Conservation (phyloP, 2,113 vertebrate genomes). For the Tinamus guttatus region DNA sequence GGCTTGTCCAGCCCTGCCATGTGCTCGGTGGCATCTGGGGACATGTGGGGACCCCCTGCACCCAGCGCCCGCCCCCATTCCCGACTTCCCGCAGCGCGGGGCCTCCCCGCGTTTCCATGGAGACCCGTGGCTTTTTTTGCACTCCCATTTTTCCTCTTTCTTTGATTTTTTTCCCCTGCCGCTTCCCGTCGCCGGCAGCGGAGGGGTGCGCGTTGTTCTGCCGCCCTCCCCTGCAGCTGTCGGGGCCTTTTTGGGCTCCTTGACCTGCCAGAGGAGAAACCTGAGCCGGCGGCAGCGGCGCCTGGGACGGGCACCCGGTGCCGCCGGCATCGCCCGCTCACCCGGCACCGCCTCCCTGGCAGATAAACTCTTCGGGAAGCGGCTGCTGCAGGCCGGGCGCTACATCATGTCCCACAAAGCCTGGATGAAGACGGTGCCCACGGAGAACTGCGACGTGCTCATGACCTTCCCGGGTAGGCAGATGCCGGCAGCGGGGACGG, state of each 20-base stretch:
- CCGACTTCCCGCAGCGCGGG: background rate
- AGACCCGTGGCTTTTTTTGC: background rate
- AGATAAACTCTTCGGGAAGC: slow-evolving; percentile 98
- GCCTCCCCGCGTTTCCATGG: slow-evolving; percentile 51
- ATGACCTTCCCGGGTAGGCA: slow-evolving; percentile 94
- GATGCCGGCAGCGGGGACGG: slow-evolving; percentile 74
- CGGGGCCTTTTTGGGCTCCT: background rate
- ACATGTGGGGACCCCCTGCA: too few species aligned
- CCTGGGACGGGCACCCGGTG: background rate
- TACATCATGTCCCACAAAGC: slow-evolving; percentile 98
- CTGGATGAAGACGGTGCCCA: slow-evolving; percentile 99
- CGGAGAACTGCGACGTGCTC: slow-evolving; percentile 96
- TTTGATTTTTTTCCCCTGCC: background rate
- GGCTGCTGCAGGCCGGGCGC: slow-evolving; percentile 93
- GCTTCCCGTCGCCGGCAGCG: background rate
- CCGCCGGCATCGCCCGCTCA: background rate
- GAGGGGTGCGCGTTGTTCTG: background rate
- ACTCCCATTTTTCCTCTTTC: background rate
- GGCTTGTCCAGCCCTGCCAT: too few species aligned
- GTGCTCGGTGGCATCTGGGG: too few species aligned
- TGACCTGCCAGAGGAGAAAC: slow-evolving; percentile 15
- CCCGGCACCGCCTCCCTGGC: background rate
- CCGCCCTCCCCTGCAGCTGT: slow-evolving; percentile 29
- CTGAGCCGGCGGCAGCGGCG: background rate
- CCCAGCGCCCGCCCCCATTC: background rate